Evolutionary conservation across 2,888 invertebrate species (phyloP).

Genomic region (Tachystola acroxantha): DNA sequence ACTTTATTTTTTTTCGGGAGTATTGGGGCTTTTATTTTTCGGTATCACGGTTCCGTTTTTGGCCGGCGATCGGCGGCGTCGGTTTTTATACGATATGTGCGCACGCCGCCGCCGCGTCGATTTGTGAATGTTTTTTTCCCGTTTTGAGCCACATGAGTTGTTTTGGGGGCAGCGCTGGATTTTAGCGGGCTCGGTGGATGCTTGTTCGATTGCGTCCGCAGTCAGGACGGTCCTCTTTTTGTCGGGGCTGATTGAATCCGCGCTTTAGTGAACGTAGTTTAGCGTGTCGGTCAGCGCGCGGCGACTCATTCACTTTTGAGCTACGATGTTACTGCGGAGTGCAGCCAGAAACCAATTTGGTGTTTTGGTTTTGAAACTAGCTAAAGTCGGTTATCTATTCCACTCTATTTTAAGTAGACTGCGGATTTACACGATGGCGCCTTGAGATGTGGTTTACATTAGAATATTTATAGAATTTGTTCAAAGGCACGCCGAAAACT

Average conservation of each 20-base stretch:
- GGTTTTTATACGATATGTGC: conserved; percentile 68
- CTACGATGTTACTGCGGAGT: background rate
- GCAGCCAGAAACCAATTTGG: conserved; percentile 37
- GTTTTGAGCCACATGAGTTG: conserved; percentile 66
- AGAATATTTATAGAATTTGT: no score
- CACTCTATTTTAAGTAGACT: no score
- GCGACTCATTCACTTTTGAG: conserved; percentile 56
- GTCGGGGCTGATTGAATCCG: conserved; percentile 67
- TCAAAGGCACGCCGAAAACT: no score
- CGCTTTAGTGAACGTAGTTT: conserved; percentile 73
- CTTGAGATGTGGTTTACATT: no score
- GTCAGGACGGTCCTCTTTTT: conserved; percentile 55
- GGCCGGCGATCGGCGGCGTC: conserved; percentile 67
- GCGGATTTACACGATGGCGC: no score
- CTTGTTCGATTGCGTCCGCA: conserved; percentile 69
- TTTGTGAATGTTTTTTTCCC: conserved; percentile 67
- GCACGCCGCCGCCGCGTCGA: conserved; percentile 59
- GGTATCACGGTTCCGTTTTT: conserved; percentile 76
- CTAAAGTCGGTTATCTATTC: conserved; percentile 9
- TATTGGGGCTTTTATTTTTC: conserved; percentile 74
- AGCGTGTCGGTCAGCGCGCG: conserved; percentile 50
- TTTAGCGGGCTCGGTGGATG: conserved; percentile 55
- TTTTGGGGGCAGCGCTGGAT: conserved; percentile 69
- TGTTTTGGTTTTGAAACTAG: conserved; percentile 43
- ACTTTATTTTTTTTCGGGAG: conserved; percentile 70